phyloP scores from a whole-genome alignment of 2,888 invertebrate genomes.

The Aradus depressus region DNA sequence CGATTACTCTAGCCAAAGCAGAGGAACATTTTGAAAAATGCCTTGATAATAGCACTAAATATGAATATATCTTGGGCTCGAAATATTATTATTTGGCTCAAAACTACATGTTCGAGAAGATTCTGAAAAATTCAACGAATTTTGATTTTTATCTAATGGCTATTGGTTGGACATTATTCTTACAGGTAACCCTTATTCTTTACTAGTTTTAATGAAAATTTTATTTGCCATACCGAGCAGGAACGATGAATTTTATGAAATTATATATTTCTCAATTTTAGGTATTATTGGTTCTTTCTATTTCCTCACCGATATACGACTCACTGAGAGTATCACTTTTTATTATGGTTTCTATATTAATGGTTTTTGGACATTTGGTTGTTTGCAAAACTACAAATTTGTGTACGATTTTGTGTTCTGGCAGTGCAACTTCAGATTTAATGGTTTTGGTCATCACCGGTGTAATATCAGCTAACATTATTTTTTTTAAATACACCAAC shows the following conservation, averaged over 20 bases:
- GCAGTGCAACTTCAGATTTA: too few species aligned
- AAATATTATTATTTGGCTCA: slow-evolving; percentile 7
- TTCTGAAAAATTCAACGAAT: not conserved
- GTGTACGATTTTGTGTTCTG: too few species aligned
- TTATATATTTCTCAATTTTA: too few species aligned
- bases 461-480: too few species aligned
- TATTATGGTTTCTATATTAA: not conserved
- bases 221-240: too few species aligned
- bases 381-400: too few species aligned
- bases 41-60: not conserved
- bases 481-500: too few species aligned
- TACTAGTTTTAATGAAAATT: not conserved
- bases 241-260: too few species aligned
- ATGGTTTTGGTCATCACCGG: too few species aligned
- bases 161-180: not conserved
- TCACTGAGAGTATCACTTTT: not conserved
- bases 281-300: too few species aligned
- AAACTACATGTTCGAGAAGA: slow-evolving; percentile 5
- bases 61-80: not conserved
- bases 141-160: slow-evolving; percentile 7
- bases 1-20: not conserved
- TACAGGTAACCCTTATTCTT: slow-evolving; percentile 5
- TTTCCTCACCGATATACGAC: too few species aligned
- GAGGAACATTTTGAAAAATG: slow-evolving; percentile 1
- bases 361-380: not conserved